phyloP scores from a whole-genome alignment of 2,888 invertebrate species.

The Hydroisotoma schaefferi region DNA sequence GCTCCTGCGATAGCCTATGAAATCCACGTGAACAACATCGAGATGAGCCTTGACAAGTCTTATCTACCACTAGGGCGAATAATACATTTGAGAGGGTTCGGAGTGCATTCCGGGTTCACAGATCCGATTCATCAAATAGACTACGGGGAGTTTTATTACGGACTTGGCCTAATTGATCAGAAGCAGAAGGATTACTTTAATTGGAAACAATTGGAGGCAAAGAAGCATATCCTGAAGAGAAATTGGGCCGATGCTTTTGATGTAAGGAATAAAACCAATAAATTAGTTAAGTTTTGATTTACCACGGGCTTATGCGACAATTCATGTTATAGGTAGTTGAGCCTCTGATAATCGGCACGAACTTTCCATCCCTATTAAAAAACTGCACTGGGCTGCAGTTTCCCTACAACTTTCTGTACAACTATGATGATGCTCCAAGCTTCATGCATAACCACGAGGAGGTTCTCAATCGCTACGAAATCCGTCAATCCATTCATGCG shows the following conservation, averaged over 20 bases:
- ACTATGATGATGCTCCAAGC: background rate
- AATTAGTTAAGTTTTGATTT: too few species aligned
- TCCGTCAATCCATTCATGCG: slow-evolving; percentile 52
- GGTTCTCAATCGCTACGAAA: slow-evolving; percentile 17
- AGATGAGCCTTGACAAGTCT: slow-evolving; percentile 44
- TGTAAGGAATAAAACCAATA: too few species aligned
- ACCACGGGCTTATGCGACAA: background rate
- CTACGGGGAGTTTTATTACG: slow-evolving; percentile 53
- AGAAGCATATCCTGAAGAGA: slow-evolving; percentile 35
- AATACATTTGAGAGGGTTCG: slow-evolving; percentile 61
- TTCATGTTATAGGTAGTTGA: slow-evolving; percentile 20
- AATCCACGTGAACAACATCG: slow-evolving; percentile 49
- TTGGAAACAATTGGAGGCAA: slow-evolving; percentile 36
- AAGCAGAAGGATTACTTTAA: slow-evolving; percentile 44
- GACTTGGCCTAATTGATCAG: slow-evolving; percentile 50
- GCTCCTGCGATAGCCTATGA: slow-evolving; percentile 32
- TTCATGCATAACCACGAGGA: slow-evolving; percentile 9
- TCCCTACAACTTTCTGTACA: slow-evolving; percentile 15
- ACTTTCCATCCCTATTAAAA: slow-evolving; percentile 20
- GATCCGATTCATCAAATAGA: slow-evolving; percentile 50
- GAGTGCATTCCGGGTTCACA: slow-evolving; percentile 47
- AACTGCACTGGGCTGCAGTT: slow-evolving; percentile 30
- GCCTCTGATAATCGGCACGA: slow-evolving; percentile 21
- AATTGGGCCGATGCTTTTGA: slow-evolving; percentile 36
- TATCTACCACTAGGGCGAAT: slow-evolving; percentile 52